Evolutionary conservation across 2,888 invertebrate genomes (phyloP), one percentile per base, ranked within the genome.

Genomic region (Hirtodrosophila duncani): DNA sequence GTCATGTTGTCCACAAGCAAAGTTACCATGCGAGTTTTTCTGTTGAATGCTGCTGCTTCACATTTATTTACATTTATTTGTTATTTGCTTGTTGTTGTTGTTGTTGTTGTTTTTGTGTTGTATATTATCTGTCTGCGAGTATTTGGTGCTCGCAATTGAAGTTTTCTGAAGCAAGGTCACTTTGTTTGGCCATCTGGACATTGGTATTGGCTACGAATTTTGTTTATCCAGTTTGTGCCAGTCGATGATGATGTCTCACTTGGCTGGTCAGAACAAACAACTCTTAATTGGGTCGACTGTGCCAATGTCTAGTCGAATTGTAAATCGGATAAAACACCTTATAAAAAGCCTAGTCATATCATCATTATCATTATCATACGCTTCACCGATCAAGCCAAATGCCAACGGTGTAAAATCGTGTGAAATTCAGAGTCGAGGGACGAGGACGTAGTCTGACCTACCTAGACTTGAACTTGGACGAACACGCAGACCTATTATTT

Each of bases 381-480:
- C 67, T 63, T 50, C 60, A 59, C 52, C 38, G 56, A 44, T 24
- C 57, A 38, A 44, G 45, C 59, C 56, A 44, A 36, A 11, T 6
- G 14, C 53, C 37, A 37, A 45, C 37, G 44, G 13, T 43, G 30
- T 8, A 34, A 17, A 21, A 34, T 41, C 41, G 50, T 58, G 59
- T 36, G 39, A 57, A 58, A 10, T 13, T 3, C 49, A 13, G 65
- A 68, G 65, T 51, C 41, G 13, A 14, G 29, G 51, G 39, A 39
- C 64, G 59, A 68, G 58, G 70, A 68, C 66, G 75, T 66, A 41
- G 46, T 59, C 55, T 62, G 57, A 42, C 29, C 29, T 13, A 8
- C 8, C 50, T 34, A 50, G 50, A 41, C 48, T 46, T 11, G 3
- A 20, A 20, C 7, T 14, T 29, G 8, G 29, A 14, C 10, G 10